Base-by-base conservation (phyloP, 2,888 invertebrate species). In the Orchesella flavescens region DNA sequence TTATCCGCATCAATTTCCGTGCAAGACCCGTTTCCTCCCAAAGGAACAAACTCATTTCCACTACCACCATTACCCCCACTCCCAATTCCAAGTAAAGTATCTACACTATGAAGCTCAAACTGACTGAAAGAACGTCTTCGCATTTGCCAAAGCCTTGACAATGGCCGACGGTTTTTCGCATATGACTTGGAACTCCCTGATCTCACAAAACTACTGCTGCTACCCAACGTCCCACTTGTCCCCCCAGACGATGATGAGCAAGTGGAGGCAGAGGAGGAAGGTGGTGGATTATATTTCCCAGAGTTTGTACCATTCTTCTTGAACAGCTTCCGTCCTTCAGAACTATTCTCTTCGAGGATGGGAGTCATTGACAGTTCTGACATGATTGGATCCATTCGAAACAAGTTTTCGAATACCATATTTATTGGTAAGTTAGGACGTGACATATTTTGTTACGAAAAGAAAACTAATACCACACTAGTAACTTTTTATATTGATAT, bases 141-240 rank as follows among this genome's bases (percentile, higher is more conserved):
- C 87, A 87, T 86, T 71, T 87, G 87, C 87, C 87, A 87, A 15
- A 87, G 76, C 21, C 86, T 73, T 34, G 87, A 86, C 69, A 87
- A 81, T 74, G 86, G 86, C 74, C 87, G 82, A 53, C 85, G 71
- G 69, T 85, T 87, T 76, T 86, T 86, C 24, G 84, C 86, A 63
- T 86, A 87, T 23, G 86, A 86, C 72, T 86, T 86, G 74, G 87
- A 84, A 81, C 86, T 86, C 61, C 86, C 86, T 71, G 84, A 85
- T 75, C 87, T 79, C 78, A 86, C 87, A 71, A 87, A 87, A 68
- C 69, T 59, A 1, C 21, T 49, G 17, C 49, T 59, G 3, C 21
- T 49, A 24, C 49, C 61, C 19, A 76, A 43, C 34, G 66, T 57
- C 19, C 53, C 73, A 63, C 57, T 55, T 12, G 69, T 71, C 49